phyloP scores from a whole-genome alignment of 2,888 invertebrate genomes.

The Choreutis nemorana region DNA sequence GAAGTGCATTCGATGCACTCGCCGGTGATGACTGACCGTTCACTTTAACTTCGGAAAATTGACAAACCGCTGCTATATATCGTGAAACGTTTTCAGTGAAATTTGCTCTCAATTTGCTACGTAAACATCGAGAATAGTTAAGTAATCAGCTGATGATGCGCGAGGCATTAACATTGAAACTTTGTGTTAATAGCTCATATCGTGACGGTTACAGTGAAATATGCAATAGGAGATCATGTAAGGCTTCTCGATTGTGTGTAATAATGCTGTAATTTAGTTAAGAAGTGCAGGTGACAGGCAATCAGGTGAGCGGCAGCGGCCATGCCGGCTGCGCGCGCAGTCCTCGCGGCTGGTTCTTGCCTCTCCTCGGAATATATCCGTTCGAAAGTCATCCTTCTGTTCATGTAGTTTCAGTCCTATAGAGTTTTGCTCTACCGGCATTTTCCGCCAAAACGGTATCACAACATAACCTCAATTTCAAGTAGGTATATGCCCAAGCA shows the following conservation, averaged over 20 bases:
- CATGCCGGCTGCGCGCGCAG: constrained; percentile 63
- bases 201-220: constrained; percentile 21
- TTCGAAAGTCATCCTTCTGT: constrained; percentile 41
- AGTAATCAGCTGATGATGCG: constrained; percentile 63
- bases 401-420: constrained; percentile 21
- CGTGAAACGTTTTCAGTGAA: constrained; percentile 42
- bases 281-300: constrained; percentile 43
- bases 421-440: constrained; percentile 31
- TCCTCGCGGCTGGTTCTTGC: constrained; percentile 32
- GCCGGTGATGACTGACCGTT: constrained; percentile 30
- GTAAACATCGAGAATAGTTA: constrained; percentile 58
- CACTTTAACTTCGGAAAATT: constrained; percentile 24
- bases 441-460: constrained; percentile 49
- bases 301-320: constrained; percentile 60
- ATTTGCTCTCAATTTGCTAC: constrained; percentile 26
- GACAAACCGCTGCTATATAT: constrained; percentile 24
- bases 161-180: too few relatives aligned
- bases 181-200: constrained; percentile 4
- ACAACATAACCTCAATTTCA: constrained; percentile 63
- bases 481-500: constrained; percentile 43
- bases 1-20: constrained; percentile 47
- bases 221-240: constrained; percentile 20
- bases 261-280: constrained; percentile 43
- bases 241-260: constrained; percentile 20
- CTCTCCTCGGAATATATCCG: constrained; percentile 28